Evolutionary conservation across 1,140 invertebrate species (phyloP).

Genomic region (Campodea augens): DNA sequence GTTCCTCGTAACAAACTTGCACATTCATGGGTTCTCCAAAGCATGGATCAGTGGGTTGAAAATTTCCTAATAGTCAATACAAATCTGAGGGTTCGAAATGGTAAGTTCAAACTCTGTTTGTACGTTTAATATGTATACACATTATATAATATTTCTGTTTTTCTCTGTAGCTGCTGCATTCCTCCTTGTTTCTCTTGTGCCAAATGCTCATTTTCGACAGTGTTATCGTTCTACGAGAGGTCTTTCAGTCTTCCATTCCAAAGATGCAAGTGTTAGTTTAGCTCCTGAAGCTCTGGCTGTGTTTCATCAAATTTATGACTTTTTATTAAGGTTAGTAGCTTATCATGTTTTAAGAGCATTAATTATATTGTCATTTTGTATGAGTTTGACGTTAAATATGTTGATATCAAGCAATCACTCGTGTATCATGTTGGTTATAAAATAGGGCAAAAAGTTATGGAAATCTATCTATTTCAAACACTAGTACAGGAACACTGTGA

Average conservation of each 20-base stretch:
- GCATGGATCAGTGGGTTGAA: conserved; percentile 74
- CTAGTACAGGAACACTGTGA: too few species aligned
- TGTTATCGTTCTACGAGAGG: conserved; percentile 47
- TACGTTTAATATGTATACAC: too few species aligned
- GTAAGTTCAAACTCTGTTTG: conserved; percentile 31
- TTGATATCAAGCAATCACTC: too few species aligned
- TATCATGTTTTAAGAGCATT: too few species aligned
- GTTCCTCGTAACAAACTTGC: conserved; percentile 73
- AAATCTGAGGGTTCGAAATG: conserved; percentile 64
- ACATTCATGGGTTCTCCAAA: conserved; percentile 69
- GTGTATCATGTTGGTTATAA: too few species aligned
- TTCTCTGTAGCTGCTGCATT: conserved; percentile 62
- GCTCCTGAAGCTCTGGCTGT: conserved; percentile 50
- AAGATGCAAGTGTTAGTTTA: conserved; percentile 27
- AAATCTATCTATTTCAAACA: too few species aligned
- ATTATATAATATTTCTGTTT: too few species aligned
- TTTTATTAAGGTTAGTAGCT: conserved; percentile 53
- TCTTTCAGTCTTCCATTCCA: conserved; percentile 25
- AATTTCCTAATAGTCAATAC: conserved; percentile 66
- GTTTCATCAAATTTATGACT: conserved; percentile 66
- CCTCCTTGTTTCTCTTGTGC: conserved; percentile 68
- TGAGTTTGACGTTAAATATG: too few species aligned
- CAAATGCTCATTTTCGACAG: conserved; percentile 68
- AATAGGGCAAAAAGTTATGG: too few species aligned
- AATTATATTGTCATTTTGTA: too few species aligned